phyloP scores from a whole-genome alignment of 2,888 invertebrate genomes.

The Cremastinae sp. region DNA sequence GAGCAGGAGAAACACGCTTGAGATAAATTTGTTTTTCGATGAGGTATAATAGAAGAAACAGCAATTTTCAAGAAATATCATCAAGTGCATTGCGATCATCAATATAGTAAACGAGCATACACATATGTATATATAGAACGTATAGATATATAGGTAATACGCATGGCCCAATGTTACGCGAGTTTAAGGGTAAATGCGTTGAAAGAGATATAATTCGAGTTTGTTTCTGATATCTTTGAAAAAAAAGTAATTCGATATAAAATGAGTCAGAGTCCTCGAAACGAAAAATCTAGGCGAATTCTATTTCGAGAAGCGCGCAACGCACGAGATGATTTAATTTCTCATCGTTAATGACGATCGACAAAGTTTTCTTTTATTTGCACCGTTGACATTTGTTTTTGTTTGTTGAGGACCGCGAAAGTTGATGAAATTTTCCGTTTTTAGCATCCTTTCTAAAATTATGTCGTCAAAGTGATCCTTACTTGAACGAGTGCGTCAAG shows the following conservation, averaged over 20 bases:
- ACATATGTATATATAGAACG: no score
- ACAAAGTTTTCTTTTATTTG: conserved; percentile 6
- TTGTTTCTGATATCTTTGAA: not conserved
- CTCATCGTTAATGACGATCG: conserved; percentile 6
- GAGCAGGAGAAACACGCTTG: no score
- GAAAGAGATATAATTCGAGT: no score
- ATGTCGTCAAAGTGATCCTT: conserved; percentile 85
- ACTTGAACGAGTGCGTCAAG: conserved; percentile 84
- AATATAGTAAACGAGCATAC: no score
- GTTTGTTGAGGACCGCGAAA: no score
- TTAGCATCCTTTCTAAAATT: conserved; percentile 85
- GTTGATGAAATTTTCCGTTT: conserved; percentile 1
- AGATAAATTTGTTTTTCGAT: no score
- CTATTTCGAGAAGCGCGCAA: conserved; percentile 54
- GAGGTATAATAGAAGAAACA: no score
- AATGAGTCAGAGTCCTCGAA: conserved; percentile 58
- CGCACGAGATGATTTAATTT: conserved; percentile 15
- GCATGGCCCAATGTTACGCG: no score
- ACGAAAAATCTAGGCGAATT: conserved; percentile 62
- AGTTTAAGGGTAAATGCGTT: no score
- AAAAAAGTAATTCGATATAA: conserved; percentile 33
- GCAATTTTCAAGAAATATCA: no score
- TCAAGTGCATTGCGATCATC: no score
- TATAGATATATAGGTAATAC: no score
- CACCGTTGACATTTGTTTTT: not conserved